Evolutionary conservation across 2,113 vertebrate genomes (phyloP).

Genomic region (Paralichthys olivaceus): DNA sequence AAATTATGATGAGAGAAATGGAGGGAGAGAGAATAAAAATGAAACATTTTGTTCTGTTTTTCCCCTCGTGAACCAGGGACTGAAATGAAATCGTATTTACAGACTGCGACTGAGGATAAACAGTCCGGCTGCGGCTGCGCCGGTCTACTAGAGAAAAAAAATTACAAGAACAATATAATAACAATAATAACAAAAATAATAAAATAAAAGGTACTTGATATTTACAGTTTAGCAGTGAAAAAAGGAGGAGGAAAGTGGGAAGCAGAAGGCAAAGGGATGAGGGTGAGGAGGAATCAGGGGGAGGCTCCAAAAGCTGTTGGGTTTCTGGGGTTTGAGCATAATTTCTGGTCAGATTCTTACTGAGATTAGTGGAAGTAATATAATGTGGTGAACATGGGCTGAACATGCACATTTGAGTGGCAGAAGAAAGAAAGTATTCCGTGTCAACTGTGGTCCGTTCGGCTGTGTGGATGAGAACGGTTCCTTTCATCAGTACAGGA

Average conservation of each 20-base stretch:
- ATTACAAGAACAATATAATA: conserved; percentile 84
- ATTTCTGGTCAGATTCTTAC: conserved; percentile 61
- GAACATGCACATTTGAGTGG: conserved; percentile 56
- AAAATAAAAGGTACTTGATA: conserved; percentile 85
- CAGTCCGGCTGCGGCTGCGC: conserved; percentile 74
- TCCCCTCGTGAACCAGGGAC: conserved; percentile 71
- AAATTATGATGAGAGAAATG: conserved; percentile 66
- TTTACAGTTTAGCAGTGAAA: conserved; percentile 85
- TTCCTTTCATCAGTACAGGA: not conserved
- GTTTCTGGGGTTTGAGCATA: conserved; percentile 49
- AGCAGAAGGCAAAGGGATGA: conserved; percentile 47
- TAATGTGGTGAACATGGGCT: conserved; percentile 46
- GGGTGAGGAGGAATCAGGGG: conserved; percentile 38
- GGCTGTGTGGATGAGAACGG: not conserved
- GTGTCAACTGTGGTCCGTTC: conserved; percentile 1
- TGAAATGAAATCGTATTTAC: conserved; percentile 84
- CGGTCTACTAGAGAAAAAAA: conserved; percentile 79
- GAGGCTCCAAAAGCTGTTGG: conserved; percentile 68
- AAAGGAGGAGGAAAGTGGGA: conserved; percentile 29
- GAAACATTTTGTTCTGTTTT: conserved; percentile 81
- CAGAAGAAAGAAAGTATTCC: conserved; percentile 25
- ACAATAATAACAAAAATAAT: conserved; percentile 81
- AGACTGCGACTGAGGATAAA: conserved; percentile 80
- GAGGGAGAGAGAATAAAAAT: conserved; percentile 80
- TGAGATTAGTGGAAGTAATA: conserved; percentile 51